phyloP scores from a whole-genome alignment of 2,888 invertebrate species.

The Mimas tiliae region DNA sequence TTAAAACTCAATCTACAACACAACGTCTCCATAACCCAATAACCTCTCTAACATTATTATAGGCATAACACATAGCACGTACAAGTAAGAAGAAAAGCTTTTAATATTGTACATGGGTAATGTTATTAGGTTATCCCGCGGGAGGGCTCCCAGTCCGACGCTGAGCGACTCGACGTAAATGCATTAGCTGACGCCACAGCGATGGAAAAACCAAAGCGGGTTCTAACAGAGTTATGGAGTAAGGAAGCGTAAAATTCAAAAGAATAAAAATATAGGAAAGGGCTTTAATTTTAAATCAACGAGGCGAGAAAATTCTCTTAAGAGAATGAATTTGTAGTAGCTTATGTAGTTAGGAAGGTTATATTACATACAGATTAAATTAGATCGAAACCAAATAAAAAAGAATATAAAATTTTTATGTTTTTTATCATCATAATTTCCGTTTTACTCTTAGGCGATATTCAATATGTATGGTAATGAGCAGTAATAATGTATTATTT shows the following conservation, averaged over 20 bases:
- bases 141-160: constrained; percentile 36
- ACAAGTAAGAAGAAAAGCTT: constrained; percentile 46
- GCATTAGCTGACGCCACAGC: constrained; percentile 39
- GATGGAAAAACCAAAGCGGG: constrained; percentile 17
- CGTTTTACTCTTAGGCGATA: too few species aligned
- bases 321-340: too few species aligned
- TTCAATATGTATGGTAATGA: too few species aligned
- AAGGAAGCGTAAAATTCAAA: neutral
- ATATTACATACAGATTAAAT: too few species aligned
- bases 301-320: neutral
- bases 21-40: neutral
- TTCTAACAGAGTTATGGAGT: constrained; percentile 6
- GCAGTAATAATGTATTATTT: too few species aligned
- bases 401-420: too few species aligned
- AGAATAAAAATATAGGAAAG: neutral
- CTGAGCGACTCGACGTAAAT: constrained; percentile 48
- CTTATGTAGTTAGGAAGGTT: too few species aligned
- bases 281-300: neutral
- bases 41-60: neutral
- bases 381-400: too few species aligned
- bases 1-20: neutral
- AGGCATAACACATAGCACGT: constrained; percentile 3
- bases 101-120: constrained; percentile 49
- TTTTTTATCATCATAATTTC: too few species aligned
- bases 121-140: constrained; percentile 43